These are phyloP conservation scores for Perithous albicinctus DNA, from an alignment of 2,888 invertebrate genomes.

Conservation along the genomic window DNA sequence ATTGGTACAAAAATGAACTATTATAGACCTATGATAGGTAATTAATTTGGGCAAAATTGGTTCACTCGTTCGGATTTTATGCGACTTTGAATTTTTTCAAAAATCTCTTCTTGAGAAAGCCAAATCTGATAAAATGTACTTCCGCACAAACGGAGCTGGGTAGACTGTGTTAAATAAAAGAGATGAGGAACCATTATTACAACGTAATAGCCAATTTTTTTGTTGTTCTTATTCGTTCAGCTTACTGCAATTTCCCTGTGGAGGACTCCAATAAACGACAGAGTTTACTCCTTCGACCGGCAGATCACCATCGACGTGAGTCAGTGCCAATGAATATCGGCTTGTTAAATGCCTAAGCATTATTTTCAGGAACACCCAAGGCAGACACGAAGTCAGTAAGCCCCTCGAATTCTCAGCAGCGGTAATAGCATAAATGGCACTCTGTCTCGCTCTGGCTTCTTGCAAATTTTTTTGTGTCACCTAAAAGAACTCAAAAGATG, in stretches of 20 bases:
- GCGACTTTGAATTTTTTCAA: no score
- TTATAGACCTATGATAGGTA: no score
- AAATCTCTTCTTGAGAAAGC: no score
- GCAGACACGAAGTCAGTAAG: slow-evolving; percentile 88
- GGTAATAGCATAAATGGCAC: slow-evolving; percentile 86
- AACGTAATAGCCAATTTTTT: no score
- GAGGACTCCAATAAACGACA: slow-evolving; percentile 90
- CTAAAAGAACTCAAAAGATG: slow-evolving; percentile 64
- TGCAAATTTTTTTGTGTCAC: slow-evolving; percentile 84
- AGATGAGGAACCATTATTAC: no score
- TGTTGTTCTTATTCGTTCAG: slow-evolving; percentile 66
- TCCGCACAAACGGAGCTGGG: no score
- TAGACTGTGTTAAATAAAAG: no score
- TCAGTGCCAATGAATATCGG: slow-evolving; percentile 89
- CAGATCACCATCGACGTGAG: slow-evolving; percentile 86
- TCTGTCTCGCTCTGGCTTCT: slow-evolving; percentile 85
- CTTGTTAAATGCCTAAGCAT: slow-evolving; percentile 89
- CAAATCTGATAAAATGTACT: no score
- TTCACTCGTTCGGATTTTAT: no score
- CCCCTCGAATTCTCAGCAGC: slow-evolving; percentile 86
- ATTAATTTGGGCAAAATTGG: no score
- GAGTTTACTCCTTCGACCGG: slow-evolving; percentile 89
- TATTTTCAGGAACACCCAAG: slow-evolving; percentile 86
- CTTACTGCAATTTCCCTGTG: slow-evolving; percentile 92
- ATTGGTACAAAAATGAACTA: no score